phyloP scores from a whole-genome alignment of 2,113 vertebrate species.

The Anolis carolinensis region DNA sequence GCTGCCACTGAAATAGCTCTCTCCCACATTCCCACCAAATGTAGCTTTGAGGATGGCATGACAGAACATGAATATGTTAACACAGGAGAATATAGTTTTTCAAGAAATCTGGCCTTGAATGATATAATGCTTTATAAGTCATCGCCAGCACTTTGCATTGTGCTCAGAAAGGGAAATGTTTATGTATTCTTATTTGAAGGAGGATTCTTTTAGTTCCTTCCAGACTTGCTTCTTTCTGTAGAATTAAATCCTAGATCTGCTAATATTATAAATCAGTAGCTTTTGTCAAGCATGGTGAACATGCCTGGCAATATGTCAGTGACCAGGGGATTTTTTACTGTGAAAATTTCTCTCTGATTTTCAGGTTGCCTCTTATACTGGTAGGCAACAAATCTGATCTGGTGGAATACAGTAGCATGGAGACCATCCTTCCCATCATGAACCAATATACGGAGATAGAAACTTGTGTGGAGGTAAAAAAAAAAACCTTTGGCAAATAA shows the following conservation, averaged over 20 bases:
- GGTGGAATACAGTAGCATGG: slow-evolving; percentile 98
- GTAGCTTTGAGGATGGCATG: no score
- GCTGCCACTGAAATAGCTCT: no score
- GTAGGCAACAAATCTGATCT: slow-evolving; percentile 98
- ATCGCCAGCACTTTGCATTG: not conserved
- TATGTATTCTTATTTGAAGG: not conserved
- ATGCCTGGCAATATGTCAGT: slow-evolving; percentile 14
- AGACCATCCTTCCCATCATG: slow-evolving; percentile 98
- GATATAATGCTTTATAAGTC: no score
- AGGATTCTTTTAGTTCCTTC: not conserved
- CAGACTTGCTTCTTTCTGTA: not conserved
- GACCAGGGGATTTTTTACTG: not conserved
- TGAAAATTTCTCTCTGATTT: slow-evolving; percentile 36
- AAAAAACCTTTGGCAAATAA: slow-evolving; percentile 22
- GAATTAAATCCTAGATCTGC: not conserved
- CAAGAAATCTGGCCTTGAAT: no score
- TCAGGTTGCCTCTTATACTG: slow-evolving; percentile 91
- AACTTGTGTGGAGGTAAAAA: slow-evolving; percentile 94
- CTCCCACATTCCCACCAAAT: no score
- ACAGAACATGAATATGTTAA: no score
- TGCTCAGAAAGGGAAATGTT: not conserved
- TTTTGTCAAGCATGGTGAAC: not conserved
- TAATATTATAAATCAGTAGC: not conserved
- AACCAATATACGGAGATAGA: slow-evolving; percentile 98
- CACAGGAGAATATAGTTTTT: no score